Evolutionary conservation across 2,888 invertebrate genomes (phyloP).

Genomic region (Magallana nippona): DNA sequence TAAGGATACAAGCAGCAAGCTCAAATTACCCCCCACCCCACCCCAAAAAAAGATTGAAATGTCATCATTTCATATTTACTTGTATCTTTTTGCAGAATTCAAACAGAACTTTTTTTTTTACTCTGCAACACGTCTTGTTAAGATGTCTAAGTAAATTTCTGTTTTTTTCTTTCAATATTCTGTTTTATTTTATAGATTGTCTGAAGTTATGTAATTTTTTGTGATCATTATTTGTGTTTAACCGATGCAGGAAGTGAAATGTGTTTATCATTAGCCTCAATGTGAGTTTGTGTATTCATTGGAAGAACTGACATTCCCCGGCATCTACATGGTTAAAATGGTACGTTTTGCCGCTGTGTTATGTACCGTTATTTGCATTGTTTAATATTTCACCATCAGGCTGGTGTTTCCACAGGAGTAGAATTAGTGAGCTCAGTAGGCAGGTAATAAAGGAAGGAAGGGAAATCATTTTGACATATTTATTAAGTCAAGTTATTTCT

Average conservation of each 20-base stretch:
- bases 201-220: too few relatives aligned
- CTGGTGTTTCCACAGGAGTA: background rate
- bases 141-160: too few relatives aligned
- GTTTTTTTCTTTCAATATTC: too few relatives aligned
- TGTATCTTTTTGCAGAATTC: too few relatives aligned
- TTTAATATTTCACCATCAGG: background rate
- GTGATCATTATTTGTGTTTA: background rate
- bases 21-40: too few relatives aligned
- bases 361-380: background rate
- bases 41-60: too few relatives aligned
- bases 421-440: background rate
- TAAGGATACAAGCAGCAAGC: too few relatives aligned
- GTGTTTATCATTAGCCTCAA: background rate
- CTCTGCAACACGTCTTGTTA: too few relatives aligned
- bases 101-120: too few relatives aligned
- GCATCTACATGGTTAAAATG: slow-evolving; percentile 2
- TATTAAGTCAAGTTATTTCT: background rate
- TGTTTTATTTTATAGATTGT: too few relatives aligned
- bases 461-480: background rate
- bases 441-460: background rate
- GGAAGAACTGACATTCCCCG: background rate
- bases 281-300: background rate
- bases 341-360: background rate
- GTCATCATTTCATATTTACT: too few relatives aligned
- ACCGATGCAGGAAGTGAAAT: background rate